phyloP scores from a whole-genome alignment of 1,140 invertebrate species.

The Ectropis grisescens region DNA sequence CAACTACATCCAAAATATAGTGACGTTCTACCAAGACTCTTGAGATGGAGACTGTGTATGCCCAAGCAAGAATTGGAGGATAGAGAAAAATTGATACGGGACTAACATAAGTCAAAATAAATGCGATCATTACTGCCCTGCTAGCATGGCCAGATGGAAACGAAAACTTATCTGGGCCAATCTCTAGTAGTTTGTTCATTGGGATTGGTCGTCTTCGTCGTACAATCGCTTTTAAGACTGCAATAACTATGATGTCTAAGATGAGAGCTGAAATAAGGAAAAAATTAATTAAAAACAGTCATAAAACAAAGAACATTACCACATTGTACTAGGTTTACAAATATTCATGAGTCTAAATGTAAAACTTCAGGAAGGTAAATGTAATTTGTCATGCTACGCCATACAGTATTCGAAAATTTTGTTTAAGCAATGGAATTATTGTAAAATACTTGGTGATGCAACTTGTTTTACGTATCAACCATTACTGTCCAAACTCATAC shows the following conservation, averaged over 20 bases:
- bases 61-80: constrained; percentile 81
- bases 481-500: no score
- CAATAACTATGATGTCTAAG: constrained; percentile 88
- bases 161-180: constrained; percentile 89
- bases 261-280: constrained; percentile 80
- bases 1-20: constrained; percentile 87
- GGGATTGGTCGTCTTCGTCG: constrained; percentile 80
- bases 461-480: no score
- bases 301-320: no score
- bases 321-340: no score
- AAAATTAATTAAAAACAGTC: no score
- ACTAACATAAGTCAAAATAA: constrained; percentile 78
- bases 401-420: no score
- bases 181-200: constrained; percentile 75
- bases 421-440: no score
- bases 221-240: constrained; percentile 84
- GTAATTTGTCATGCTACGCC: no score
- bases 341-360: no score
- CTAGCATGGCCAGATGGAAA: constrained; percentile 97
- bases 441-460: no score
- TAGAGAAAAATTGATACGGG: constrained; percentile 73
- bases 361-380: no score
- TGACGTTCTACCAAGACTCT: constrained; percentile 83
- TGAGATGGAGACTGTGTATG: constrained; percentile 80
- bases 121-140: constrained; percentile 82